Conservation (phyloP, 2,888 invertebrate species). For the Nemapogon koenigi region DNA sequence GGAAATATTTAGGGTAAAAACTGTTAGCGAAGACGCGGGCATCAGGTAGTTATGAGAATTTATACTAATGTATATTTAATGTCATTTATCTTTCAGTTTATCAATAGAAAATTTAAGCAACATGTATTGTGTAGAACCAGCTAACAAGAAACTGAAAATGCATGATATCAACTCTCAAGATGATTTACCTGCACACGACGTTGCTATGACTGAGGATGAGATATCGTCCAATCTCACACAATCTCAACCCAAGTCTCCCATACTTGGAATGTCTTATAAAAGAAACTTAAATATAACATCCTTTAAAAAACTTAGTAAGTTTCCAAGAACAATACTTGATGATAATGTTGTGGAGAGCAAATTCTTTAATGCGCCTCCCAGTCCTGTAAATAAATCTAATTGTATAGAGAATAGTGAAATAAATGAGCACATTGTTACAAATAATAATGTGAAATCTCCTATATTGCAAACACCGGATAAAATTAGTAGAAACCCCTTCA, state of each 20-base stretch:
- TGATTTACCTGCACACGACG: slow-evolving; percentile 22
- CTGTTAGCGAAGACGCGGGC: too few relatives aligned
- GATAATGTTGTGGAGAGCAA: slow-evolving; percentile 64
- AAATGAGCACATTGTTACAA: slow-evolving; percentile 22
- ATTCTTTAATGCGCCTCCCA: slow-evolving; percentile 48
- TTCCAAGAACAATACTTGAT: slow-evolving; percentile 49
- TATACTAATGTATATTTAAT: too few relatives aligned
- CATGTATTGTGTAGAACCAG: slow-evolving; percentile 49
- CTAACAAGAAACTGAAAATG: slow-evolving; percentile 33
- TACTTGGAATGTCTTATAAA: slow-evolving; percentile 43
- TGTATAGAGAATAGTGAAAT: slow-evolving; percentile 1
- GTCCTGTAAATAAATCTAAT: not conserved
- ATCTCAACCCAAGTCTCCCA: slow-evolving; percentile 39
- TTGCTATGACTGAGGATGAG: slow-evolving; percentile 23
- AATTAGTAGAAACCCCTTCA: slow-evolving; percentile 26
- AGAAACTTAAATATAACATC: slow-evolving; percentile 22
- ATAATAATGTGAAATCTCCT: slow-evolving; percentile 12
- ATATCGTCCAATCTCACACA: slow-evolving; percentile 19
- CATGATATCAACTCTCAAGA: slow-evolving; percentile 22
- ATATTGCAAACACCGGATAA: slow-evolving; percentile 26
- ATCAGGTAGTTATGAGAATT: too few relatives aligned
- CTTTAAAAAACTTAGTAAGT: slow-evolving; percentile 51
- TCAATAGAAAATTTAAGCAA: slow-evolving; percentile 46
- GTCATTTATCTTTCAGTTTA: slow-evolving; percentile 37
- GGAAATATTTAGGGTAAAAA: too few relatives aligned